These are phyloP conservation scores for Phaedon cochleariae DNA, from an alignment of 2,888 invertebrate species.

Conservation along the genomic window DNA sequence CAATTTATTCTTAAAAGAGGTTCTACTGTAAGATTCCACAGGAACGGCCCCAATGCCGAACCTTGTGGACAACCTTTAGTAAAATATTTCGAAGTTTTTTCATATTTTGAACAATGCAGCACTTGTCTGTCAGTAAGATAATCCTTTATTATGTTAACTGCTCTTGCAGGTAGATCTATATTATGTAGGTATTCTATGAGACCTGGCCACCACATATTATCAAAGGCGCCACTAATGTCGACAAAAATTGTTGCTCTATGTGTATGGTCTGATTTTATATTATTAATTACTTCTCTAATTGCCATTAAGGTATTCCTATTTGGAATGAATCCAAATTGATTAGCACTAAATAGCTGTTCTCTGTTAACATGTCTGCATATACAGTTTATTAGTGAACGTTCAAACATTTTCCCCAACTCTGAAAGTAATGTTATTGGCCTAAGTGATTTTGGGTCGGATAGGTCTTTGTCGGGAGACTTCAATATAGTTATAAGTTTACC, in stretches of 20 bases:
- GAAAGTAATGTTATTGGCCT: not conserved
- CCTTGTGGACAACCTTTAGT: not conserved
- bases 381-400: too few relatives aligned
- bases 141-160: not conserved
- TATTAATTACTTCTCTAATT: not conserved
- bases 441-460: not conserved
- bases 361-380: too few relatives aligned
- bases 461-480: not conserved
- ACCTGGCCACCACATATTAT: too few relatives aligned
- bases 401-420: not conserved
- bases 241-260: not conserved
- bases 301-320: not conserved
- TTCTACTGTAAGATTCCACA: not conserved
- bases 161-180: not conserved
- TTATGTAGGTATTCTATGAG: not conserved
- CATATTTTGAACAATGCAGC: not conserved
- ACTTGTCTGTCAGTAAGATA: not conserved
- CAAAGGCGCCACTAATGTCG: too few relatives aligned
- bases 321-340: not conserved
- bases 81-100: not conserved
- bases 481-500: not conserved
- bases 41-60: too few relatives aligned
- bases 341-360: not conserved
- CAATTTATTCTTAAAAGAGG: not conserved
- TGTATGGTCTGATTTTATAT: not conserved